Conservation (phyloP, 2,113 vertebrate genomes). For the Paratilapia polleni region DNA sequence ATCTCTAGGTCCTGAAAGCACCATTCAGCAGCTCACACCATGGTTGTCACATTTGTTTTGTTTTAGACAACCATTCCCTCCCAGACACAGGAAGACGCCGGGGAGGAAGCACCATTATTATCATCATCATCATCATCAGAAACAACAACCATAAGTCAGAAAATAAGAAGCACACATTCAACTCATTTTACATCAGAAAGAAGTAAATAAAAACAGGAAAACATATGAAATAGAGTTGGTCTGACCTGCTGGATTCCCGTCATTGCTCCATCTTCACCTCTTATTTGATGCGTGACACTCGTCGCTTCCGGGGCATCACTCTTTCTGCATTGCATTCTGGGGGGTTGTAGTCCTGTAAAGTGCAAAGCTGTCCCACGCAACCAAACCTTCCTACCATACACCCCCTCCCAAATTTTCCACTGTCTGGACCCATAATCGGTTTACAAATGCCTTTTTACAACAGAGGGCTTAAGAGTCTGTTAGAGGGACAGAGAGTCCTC, state of each 20-base stretch:
- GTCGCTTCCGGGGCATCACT: slow-evolving; percentile 75
- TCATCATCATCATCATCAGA: slow-evolving; percentile 15
- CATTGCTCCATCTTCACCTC: slow-evolving; percentile 92
- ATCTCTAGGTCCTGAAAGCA: slow-evolving; percentile 71
- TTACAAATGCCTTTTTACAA: slow-evolving; percentile 59
- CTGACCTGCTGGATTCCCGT: slow-evolving; percentile 98
- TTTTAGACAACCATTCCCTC: slow-evolving; percentile 74
- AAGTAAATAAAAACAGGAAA: slow-evolving; percentile 86
- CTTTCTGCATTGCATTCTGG: slow-evolving; percentile 80
- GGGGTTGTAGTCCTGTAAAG: slow-evolving; percentile 92
- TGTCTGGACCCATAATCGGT: slow-evolving; percentile 76
- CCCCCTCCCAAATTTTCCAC: slow-evolving; percentile 79
- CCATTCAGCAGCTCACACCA: slow-evolving; percentile 72
- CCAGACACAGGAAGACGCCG: slow-evolving; percentile 67
- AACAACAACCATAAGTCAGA: slow-evolving; percentile 47
- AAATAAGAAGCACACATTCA: slow-evolving; percentile 59
- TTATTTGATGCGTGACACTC: slow-evolving; percentile 85
- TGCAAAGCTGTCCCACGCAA: slow-evolving; percentile 96
- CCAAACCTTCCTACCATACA: slow-evolving; percentile 81
- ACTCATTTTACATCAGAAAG: slow-evolving; percentile 67
- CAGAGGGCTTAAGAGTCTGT: slow-evolving; percentile 64
- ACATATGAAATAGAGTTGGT: slow-evolving; percentile 94
- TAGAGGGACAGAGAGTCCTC: slow-evolving; percentile 57
- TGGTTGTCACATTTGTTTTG: slow-evolving; percentile 71
- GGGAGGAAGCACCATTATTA: slow-evolving; percentile 56